phyloP scores from a whole-genome alignment of 64 coral and sea anemone genomes.

The Anthopleura sola region DNA sequence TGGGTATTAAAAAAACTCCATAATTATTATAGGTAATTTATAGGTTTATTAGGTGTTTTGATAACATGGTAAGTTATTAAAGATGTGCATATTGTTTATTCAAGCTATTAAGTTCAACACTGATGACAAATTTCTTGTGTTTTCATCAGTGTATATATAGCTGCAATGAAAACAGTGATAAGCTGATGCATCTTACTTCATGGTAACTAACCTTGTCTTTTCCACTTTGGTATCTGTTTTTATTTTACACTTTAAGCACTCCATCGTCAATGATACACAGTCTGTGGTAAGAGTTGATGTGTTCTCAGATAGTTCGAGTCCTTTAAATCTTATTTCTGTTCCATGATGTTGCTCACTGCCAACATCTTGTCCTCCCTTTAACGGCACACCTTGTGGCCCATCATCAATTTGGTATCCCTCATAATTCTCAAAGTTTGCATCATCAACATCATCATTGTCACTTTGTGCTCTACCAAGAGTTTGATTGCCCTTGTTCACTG shows the following conservation, averaged over 20 bases:
- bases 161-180: too few relatives aligned
- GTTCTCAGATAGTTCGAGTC: constrained; percentile 77
- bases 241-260: constrained; percentile 74
- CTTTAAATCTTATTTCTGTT: constrained; percentile 84
- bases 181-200: neutral
- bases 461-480: neutral
- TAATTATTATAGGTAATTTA: too few relatives aligned
- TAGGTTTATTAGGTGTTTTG: too few relatives aligned
- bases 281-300: constrained; percentile 60
- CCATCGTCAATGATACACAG: constrained; percentile 62
- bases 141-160: too few relatives aligned
- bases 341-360: constrained; percentile 28
- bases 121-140: too few relatives aligned
- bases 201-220: constrained; percentile 3
- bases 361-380: neutral
- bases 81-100: too few relatives aligned
- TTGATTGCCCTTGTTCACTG: neutral
- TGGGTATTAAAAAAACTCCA: too few relatives aligned
- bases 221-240: constrained; percentile 37
- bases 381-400: neutral
- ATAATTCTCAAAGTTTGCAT: neutral
- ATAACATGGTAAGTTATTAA: too few relatives aligned
- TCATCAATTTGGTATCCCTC: neutral
- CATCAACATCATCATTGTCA: neutral
- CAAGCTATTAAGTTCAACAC: too few relatives aligned